Conservation (phyloP, 2,113 vertebrate species). For the Egretta garzetta region DNA sequence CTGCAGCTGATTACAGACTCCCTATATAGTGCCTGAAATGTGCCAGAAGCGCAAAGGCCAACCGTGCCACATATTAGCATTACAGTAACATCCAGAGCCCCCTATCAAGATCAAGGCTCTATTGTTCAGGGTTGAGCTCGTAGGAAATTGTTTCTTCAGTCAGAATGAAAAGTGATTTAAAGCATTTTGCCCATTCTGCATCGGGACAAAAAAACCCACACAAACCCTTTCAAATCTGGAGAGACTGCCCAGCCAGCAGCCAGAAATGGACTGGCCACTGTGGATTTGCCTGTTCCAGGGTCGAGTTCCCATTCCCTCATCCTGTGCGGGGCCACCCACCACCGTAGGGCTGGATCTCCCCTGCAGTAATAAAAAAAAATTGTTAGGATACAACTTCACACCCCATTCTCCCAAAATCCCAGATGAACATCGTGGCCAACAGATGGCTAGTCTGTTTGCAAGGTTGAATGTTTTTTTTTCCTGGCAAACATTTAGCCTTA, state of each 20-base stretch:
- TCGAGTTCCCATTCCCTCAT: not conserved
- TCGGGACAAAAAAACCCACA: not conserved
- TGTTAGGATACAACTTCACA: not conserved
- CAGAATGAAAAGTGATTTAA: not conserved
- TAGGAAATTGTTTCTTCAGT: not conserved
- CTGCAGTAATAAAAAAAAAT: not conserved
- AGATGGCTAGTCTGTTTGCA: not conserved
- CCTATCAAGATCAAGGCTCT: not conserved
- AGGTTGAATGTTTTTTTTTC: not conserved
- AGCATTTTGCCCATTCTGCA: not conserved
- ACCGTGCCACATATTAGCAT: fast-evolving
- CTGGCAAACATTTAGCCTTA: not conserved
- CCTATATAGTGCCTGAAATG: not conserved
- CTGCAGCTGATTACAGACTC: not conserved
- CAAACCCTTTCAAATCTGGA: not conserved
- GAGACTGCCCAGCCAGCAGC: not conserved
- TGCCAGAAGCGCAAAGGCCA: not conserved
- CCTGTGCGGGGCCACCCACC: not conserved
- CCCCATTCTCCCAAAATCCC: not conserved
- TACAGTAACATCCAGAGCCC: not conserved
- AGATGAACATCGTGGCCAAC: not conserved
- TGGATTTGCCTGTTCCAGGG: not conserved
- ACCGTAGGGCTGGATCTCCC: not conserved
- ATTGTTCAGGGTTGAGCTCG: not conserved
- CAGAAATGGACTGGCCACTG: not conserved